Conservation (phyloP, 2,113 vertebrate genomes). For the Bettongia penicillata region DNA sequence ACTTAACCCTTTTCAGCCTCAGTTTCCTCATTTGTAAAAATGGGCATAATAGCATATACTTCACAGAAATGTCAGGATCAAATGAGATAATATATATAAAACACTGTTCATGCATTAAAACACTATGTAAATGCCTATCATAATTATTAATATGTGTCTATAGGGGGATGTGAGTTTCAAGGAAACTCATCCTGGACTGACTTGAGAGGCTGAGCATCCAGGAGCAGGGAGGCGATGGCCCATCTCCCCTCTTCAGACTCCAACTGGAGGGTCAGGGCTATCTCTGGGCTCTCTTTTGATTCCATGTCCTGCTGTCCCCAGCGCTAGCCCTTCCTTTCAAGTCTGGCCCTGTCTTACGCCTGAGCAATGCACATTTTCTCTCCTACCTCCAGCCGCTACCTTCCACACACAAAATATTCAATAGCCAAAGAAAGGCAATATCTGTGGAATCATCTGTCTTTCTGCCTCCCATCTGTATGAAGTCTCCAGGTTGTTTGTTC, state of each 20-base stretch:
- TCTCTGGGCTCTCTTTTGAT: not conserved
- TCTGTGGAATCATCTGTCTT: conserved; percentile 73
- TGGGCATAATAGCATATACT: not conserved
- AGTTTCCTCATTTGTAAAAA: not conserved
- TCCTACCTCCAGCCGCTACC: too few species aligned
- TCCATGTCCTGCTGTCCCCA: not conserved
- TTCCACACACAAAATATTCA: conserved; percentile 62
- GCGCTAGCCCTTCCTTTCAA: not conserved
- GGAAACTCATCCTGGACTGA: not conserved
- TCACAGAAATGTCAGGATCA: not conserved
- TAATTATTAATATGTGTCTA: not conserved
- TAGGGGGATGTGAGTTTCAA: not conserved
- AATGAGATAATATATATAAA: not conserved
- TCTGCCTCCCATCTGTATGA: conserved; percentile 58
- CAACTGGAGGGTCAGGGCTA: not conserved
- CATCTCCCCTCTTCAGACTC: too few species aligned
- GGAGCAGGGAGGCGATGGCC: too few species aligned
- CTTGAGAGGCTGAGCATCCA: not conserved
- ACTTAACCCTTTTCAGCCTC: not conserved
- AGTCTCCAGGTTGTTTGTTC: conserved; percentile 55
- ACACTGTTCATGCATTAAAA: not conserved
- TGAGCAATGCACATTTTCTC: not conserved
- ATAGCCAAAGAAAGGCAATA: conserved; percentile 67
- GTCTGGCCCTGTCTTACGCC: too few species aligned
- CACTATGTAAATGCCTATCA: not conserved